Evolutionary conservation across 2,113 vertebrate genomes (phyloP).

Genomic region (Athene noctua): DNA sequence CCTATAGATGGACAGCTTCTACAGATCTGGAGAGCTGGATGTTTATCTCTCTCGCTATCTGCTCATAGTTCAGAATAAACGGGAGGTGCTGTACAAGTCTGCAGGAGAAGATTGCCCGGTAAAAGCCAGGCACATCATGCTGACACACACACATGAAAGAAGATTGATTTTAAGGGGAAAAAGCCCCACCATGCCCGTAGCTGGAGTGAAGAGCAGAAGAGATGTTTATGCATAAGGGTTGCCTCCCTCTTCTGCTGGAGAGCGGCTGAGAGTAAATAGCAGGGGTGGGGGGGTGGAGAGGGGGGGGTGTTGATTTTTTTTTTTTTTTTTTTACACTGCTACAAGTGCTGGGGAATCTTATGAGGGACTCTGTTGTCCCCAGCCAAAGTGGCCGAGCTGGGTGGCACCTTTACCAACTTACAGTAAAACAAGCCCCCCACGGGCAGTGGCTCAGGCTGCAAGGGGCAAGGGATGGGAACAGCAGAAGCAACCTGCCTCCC

Average conservation of each 20-base stretch:
- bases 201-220: not conserved
- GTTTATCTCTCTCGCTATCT: not conserved
- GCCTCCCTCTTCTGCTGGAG: not conserved
- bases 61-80: not conserved
- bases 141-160: not conserved
- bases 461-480: not conserved
- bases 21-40: not conserved
- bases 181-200: not conserved
- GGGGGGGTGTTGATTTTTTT: not conserved
- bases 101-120: not conserved
- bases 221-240: not conserved
- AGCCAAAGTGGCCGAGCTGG: not conserved
- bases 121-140: not conserved
- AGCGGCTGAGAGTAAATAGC: not conserved
- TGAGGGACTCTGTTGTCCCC: not conserved
- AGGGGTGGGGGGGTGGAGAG: too few relatives aligned
- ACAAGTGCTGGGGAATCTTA: not conserved
- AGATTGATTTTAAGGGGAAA: not conserved
- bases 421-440: not conserved
- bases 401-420: not conserved
- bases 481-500: not conserved
- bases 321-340: not conserved
- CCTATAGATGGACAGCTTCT: not conserved
- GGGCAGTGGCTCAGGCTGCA: not conserved
- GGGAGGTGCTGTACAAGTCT: not conserved